These are phyloP conservation scores for Nudaria mundana DNA, from an alignment of 2,888 invertebrate species.

Conservation along the genomic window DNA sequence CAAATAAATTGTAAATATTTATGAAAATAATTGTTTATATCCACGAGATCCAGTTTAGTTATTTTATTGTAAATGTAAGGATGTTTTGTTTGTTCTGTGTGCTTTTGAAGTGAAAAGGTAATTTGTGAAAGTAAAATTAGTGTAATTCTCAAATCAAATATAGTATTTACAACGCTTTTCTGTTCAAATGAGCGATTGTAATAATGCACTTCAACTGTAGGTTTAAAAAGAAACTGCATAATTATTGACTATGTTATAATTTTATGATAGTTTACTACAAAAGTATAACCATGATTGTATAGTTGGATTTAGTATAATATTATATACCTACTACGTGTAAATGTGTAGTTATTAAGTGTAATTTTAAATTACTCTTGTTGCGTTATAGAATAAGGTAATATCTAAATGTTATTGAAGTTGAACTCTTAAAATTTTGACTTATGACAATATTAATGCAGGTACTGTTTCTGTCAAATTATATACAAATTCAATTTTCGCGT, in stretches of 20 bases:
- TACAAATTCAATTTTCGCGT: constrained; percentile 8
- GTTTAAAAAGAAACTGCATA: too few species aligned
- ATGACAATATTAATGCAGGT: constrained; percentile 58
- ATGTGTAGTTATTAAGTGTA: constrained; percentile 23
- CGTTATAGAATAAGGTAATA: constrained; percentile 34
- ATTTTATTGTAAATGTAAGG: constrained; percentile 19
- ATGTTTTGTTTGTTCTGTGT: too few species aligned
- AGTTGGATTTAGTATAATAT: constrained; percentile 31
- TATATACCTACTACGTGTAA: constrained; percentile 11
- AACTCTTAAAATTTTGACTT: constrained; percentile 34
- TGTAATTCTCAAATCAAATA: too few species aligned
- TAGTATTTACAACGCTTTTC: too few species aligned
- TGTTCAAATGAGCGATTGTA: too few species aligned
- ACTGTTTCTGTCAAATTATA: constrained; percentile 22
- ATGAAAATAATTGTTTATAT: constrained; percentile 11
- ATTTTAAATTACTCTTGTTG: constrained; percentile 29
- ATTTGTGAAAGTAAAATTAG: too few species aligned
- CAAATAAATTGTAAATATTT: constrained; percentile 26
- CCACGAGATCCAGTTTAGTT: constrained; percentile 18
- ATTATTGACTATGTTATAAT: too few species aligned
- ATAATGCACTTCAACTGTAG: too few species aligned
- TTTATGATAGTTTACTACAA: constrained; percentile 17
- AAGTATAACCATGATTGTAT: constrained; percentile 13
- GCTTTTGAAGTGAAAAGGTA: too few species aligned
- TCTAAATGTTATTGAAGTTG: constrained; percentile 25